These are phyloP conservation scores for Zygogramma bicolorata DNA, from an alignment of 2,888 invertebrate genomes.

Conservation along the genomic window DNA sequence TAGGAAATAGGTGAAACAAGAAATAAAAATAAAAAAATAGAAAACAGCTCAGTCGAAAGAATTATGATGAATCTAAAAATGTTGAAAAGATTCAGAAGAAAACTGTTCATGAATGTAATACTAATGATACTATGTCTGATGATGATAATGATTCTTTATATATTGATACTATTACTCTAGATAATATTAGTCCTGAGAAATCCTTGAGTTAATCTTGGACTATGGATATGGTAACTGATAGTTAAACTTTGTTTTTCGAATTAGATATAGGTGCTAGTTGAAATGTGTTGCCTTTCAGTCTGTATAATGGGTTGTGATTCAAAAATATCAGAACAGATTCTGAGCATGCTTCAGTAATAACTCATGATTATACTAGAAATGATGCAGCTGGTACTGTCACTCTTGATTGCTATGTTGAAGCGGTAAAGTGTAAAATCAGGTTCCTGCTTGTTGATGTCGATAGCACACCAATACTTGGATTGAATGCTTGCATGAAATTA, in stretches of 20 bases:
- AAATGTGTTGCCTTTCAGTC: constrained; percentile 32
- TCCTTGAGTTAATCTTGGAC: not conserved
- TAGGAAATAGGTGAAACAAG: too few species aligned
- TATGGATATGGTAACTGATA: not conserved
- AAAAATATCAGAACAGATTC: constrained; percentile 9
- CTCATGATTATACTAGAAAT: not conserved
- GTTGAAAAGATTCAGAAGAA: not conserved
- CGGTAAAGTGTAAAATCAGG: not conserved
- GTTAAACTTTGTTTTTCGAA: constrained; percentile 16
- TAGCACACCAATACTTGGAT: not conserved
- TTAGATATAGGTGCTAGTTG: constrained; percentile 36
- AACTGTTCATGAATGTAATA: not conserved
- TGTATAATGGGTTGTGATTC: constrained; percentile 22
- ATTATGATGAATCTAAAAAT: not conserved
- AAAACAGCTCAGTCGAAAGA: not conserved
- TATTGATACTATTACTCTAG: constrained; percentile 6
- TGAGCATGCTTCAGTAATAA: not conserved
- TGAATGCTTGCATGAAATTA: not conserved
- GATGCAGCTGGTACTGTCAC: not conserved
- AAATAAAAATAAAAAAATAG: not conserved
- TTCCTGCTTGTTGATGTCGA: not conserved
- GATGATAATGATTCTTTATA: not conserved
- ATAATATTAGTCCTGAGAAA: constrained; percentile 26
- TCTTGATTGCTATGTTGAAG: not conserved
- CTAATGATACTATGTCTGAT: not conserved